Percentiles rank a stretch among this genome's conserved stretches.
Evolutionary conservation across 2,888 invertebrate species (phyloP).

Genomic region (Acleris sparsana): DNA sequence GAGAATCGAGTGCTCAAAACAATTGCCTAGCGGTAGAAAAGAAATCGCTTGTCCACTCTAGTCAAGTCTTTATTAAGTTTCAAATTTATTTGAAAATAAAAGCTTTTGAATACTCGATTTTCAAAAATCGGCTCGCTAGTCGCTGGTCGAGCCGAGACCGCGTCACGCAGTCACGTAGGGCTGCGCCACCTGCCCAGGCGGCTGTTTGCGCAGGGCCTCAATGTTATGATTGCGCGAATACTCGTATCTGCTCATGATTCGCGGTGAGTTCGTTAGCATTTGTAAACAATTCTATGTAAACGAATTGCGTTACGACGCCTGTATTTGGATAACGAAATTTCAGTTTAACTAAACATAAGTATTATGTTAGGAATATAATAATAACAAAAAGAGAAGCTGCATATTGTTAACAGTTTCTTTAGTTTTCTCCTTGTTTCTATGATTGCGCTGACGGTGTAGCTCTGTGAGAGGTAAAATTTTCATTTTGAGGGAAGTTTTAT

Average conservation of each 20-base stretch:
- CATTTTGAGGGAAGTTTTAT: slow-evolving; percentile 15
- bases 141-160: background rate
- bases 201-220: slow-evolving; percentile 15
- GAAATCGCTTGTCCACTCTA: too few relatives aligned
- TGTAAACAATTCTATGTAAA: slow-evolving; percentile 34
- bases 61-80: too few relatives aligned
- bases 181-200: slow-evolving; percentile 1
- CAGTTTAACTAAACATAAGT: background rate
- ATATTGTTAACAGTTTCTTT: slow-evolving; percentile 2
- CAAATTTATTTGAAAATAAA: too few relatives aligned
- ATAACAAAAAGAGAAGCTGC: background rate
- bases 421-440: slow-evolving; percentile 1
- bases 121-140: too few relatives aligned
- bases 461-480: slow-evolving; percentile 11
- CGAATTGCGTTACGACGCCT: slow-evolving; percentile 19
- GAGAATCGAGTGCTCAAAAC: too few relatives aligned
- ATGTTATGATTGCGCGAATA: slow-evolving; percentile 29
- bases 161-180: background rate
- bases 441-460: slow-evolving; percentile 1
- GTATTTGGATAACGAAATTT: slow-evolving; percentile 22
- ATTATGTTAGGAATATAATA: background rate
- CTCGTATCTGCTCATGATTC: slow-evolving; percentile 23
- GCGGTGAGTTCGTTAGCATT: slow-evolving; percentile 32
- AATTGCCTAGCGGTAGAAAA: too few relatives aligned
- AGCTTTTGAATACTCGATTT: too few relatives aligned